These are phyloP conservation scores for Allochrocebus solatus DNA, from an alignment of 2,797 vertebrate genomes.

Conservation along the genomic window DNA sequence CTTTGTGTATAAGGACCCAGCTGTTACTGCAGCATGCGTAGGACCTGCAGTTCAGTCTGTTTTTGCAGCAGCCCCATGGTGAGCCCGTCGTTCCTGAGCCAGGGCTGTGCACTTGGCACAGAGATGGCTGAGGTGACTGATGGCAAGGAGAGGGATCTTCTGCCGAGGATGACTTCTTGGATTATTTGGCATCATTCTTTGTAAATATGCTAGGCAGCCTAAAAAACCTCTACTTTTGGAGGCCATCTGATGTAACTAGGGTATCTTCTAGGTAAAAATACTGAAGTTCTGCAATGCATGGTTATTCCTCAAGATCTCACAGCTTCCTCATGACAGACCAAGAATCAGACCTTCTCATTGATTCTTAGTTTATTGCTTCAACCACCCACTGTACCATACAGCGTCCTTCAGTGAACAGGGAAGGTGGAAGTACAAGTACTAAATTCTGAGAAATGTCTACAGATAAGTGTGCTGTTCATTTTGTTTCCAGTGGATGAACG, in stretches of 20 bases:
- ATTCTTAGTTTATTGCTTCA: not conserved
- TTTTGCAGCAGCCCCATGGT: not conserved
- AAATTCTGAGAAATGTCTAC: not conserved
- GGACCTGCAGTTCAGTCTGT: no score
- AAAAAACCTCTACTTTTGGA: not conserved
- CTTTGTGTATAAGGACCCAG: not conserved
- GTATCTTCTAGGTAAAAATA: not conserved
- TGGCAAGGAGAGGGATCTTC: no score
- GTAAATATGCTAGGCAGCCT: not conserved
- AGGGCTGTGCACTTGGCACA: not conserved
- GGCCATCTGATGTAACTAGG: accelerated
- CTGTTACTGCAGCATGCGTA: accelerated
- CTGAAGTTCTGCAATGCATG: not conserved
- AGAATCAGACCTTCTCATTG: not conserved
- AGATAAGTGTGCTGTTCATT: not conserved
- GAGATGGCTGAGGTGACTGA: not conserved
- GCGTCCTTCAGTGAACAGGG: not conserved
- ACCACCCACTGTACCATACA: accelerated
- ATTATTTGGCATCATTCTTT: not conserved
- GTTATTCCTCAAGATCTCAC: no score
- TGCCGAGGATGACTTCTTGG: not conserved
- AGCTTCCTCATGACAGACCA: not conserved
- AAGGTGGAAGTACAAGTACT: not conserved
- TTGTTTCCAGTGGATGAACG: not conserved
- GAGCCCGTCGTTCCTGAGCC: accelerated